Evolutionary conservation across 2,888 invertebrate genomes (phyloP), one percentile per base, ranked within the genome.

Genomic region (Sinohyriopsis cumingii): DNA sequence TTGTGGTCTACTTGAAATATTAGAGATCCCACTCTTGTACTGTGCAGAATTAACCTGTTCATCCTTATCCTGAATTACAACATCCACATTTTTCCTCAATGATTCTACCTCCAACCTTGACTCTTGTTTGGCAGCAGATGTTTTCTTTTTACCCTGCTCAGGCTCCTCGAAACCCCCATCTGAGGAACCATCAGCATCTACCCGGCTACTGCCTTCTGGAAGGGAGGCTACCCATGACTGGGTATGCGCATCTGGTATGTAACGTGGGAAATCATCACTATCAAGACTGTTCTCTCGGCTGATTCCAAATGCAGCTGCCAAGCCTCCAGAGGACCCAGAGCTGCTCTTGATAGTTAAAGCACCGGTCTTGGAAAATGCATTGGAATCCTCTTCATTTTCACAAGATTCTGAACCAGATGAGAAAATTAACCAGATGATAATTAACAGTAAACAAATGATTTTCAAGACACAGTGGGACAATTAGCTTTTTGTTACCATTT

Each of bases 291-390:
- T 84, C 53, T 84, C 82, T 0, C 84, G 78, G 54, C 84, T 79
- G 24, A 86, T 80, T 20, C 87, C 87, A 33, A 88, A 75, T 0
- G 88, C 88, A 12, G 86, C 87, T 4, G 85, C 82, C 25, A 88
- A 75, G 4, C 88, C 88, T 4, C 88, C 88, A 74, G 88, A 88
- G 19, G 87, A 87, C 22, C 87, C 83, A 22, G 88, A 88, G 56
- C 87, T 87, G 68, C 87, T 87, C 66, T 86, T 87, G 59, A 89
- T 89, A n/a, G 89, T 89, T 55, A 89, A 80, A 9, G 89, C 89
- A 24, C 88, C 88, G 18, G 89, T 88, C 73, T 87, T 85, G 19
- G 88, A 84, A 72, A 89, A 89, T 24, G 86, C 87, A 77, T 86
- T 87, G 55, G 84, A 83, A 72, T 88, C 88, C 66, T 88, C 88